Percentiles rank a stretch among this genome's conserved stretches.
phyloP scores from a whole-genome alignment of 2,113 vertebrate species.

The Conger conger region DNA sequence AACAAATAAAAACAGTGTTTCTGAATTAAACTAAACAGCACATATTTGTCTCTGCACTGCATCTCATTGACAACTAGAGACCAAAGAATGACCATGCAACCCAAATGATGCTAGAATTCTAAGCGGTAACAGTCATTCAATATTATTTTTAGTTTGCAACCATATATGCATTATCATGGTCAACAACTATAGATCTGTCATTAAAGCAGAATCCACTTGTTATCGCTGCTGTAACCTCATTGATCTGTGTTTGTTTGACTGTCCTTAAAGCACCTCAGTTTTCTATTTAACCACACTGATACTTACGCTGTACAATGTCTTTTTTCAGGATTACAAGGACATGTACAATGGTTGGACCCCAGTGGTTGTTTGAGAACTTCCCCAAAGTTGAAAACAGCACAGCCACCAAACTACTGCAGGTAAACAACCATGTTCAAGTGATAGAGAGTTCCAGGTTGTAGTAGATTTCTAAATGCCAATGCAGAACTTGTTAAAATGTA shows the following conservation, averaged over 20 bases:
- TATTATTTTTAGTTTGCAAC: too few species aligned
- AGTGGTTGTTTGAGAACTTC: slow-evolving; percentile 57
- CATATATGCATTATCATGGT: too few species aligned
- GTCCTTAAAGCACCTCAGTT: too few species aligned
- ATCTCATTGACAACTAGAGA: too few species aligned
- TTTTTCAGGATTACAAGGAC: slow-evolving; percentile 61
- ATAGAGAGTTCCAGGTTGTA: background rate
- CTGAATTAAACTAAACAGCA: background rate
- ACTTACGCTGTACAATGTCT: slow-evolving; percentile 5
- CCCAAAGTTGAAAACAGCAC: slow-evolving; percentile 68
- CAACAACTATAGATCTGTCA: too few species aligned
- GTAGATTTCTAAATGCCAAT: background rate
- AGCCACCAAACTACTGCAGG: slow-evolving; percentile 68
- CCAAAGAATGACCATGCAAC: too few species aligned
- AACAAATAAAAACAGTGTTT: slow-evolving; percentile 17
- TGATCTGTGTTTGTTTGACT: background rate
- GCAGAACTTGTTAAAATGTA: background rate
- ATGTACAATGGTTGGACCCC: slow-evolving; percentile 60
- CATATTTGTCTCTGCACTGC: background rate
- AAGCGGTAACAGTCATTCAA: background rate
- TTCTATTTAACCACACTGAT: too few species aligned
- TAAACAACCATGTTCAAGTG: slow-evolving; percentile 43
- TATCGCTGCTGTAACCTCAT: too few species aligned
- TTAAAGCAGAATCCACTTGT: too few species aligned
- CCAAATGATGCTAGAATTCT: too few species aligned